Evolutionary conservation across 2,888 invertebrate genomes (phyloP).

Genomic region (Archaeoteleia sp.): DNA sequence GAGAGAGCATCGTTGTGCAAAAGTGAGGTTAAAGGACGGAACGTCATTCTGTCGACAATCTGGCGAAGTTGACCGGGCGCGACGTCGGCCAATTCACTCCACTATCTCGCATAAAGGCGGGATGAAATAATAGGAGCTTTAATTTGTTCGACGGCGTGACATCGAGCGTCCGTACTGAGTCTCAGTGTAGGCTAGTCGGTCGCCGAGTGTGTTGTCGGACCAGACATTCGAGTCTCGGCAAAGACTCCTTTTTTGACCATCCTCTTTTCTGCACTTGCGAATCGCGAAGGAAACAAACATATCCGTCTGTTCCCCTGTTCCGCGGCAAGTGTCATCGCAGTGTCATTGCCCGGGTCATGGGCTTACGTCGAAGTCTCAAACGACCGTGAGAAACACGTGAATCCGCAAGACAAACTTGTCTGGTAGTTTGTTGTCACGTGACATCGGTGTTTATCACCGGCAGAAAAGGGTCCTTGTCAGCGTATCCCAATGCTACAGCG

Average conservation of each 20-base stretch:
- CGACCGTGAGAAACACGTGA: not conserved
- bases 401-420: slow-evolving; percentile 1
- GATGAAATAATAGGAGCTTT: slow-evolving; percentile 65
- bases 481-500: no score
- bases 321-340: not conserved
- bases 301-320: no score
- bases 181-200: slow-evolving; percentile 75
- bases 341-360: not conserved
- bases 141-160: slow-evolving; percentile 63
- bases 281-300: not conserved
- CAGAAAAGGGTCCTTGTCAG: no score
- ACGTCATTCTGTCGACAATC: not conserved
- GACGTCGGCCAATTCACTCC: slow-evolving; percentile 24
- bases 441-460: no score
- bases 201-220: slow-evolving; percentile 63
- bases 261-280: not conserved
- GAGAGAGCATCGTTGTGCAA: no score
- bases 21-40: slow-evolving; percentile 28
- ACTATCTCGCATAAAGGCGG: slow-evolving; percentile 54
- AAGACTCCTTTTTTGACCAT: no score
- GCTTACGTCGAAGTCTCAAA: not conserved
- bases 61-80: slow-evolving; percentile 22
- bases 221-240: no score
- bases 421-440: no score
- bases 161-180: slow-evolving; percentile 73